Evolutionary conservation across 2,797 vertebrate species (phyloP).

Genomic region (Clarias fuscus): DNA sequence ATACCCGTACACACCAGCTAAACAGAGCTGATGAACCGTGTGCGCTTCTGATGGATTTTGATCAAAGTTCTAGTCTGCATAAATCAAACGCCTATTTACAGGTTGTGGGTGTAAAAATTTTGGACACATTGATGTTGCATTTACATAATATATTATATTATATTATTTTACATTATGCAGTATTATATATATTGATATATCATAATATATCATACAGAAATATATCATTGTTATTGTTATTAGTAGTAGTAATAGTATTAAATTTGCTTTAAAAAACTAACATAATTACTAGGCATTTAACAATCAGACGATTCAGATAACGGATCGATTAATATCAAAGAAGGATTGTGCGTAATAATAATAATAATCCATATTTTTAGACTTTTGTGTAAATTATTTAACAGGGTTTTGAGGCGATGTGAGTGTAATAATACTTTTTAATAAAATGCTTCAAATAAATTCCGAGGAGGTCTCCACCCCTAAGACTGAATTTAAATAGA

Average conservation of each 20-base stretch:
- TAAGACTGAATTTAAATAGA: not conserved
- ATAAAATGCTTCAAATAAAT: too few species aligned
- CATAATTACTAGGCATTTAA: not conserved
- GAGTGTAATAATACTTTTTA: not conserved
- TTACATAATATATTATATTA: not conserved
- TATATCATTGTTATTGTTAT: too few species aligned
- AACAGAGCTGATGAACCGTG: not conserved
- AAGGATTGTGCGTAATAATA: not conserved
- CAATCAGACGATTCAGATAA: not conserved
- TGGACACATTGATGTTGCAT: not conserved
- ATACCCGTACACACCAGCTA: not conserved
- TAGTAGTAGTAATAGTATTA: too few species aligned
- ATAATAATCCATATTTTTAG: not conserved
- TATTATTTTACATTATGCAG: too few species aligned
- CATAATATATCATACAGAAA: too few species aligned
- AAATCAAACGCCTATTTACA: not conserved
- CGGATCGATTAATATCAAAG: not conserved
- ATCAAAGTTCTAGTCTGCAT: not conserved
- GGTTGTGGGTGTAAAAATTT: not conserved
- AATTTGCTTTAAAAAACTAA: not conserved
- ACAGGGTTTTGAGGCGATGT: too few species aligned
- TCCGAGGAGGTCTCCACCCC: not conserved
- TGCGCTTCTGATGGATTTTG: not conserved
- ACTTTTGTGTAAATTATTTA: not conserved
- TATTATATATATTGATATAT: too few species aligned